Percentiles rank a stretch among this genome's conserved stretches.
phyloP scores from a whole-genome alignment of 2,113 vertebrate species.

The Tetrao urogallus region DNA sequence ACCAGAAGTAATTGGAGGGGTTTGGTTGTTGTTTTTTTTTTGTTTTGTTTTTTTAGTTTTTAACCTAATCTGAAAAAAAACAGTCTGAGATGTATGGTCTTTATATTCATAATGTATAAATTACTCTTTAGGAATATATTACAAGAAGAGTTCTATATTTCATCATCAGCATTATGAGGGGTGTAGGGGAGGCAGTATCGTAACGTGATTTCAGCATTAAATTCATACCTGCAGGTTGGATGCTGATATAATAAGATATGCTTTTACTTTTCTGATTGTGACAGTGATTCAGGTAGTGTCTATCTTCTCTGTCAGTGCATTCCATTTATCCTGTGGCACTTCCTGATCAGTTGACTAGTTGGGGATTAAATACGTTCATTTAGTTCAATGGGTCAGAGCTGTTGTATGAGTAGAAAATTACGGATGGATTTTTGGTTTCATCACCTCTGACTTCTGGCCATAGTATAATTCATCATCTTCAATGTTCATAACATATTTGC shows the following conservation, averaged over 20 bases:
- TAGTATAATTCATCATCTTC: conserved; percentile 72
- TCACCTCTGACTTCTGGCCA: conserved; percentile 75
- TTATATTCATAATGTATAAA: not conserved
- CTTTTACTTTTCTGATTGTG: not conserved
- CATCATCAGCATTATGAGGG: not conserved
- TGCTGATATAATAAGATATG: not conserved
- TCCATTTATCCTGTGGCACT: conserved; percentile 32
- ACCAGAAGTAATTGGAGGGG: not conserved
- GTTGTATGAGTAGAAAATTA: conserved; percentile 78
- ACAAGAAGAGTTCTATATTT: not conserved
- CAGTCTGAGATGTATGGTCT: not conserved
- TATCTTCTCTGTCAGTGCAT: conserved; percentile 53
- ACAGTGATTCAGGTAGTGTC: conserved; percentile 60
- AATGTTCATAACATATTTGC: conserved; percentile 68
- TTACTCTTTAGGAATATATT: not conserved
- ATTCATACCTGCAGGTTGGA: not conserved
- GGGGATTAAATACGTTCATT: conserved; percentile 82
- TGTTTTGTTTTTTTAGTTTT: not conserved
- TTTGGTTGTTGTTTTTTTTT: not conserved
- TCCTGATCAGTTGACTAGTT: conserved; percentile 75
- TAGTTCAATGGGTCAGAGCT: conserved; percentile 81
- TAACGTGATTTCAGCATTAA: not conserved
- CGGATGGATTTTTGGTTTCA: conserved; percentile 84
- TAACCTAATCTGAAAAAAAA: not conserved
- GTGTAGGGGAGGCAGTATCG: not conserved